These are phyloP conservation scores for Trichopoda pennipes DNA, from an alignment of 2,888 invertebrate genomes.

Conservation along the genomic window DNA sequence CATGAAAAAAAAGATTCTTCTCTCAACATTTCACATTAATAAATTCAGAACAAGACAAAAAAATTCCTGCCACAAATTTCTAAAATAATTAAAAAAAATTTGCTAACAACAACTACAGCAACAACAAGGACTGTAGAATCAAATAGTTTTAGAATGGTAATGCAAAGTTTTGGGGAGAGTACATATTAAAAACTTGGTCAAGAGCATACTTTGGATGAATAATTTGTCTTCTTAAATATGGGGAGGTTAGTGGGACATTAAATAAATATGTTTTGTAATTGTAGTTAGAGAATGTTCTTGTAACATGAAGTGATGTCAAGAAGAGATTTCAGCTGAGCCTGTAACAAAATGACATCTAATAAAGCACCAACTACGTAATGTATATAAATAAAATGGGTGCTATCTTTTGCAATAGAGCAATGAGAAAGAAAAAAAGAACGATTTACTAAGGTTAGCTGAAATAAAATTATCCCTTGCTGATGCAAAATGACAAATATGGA, in stretches of 20 bases:
- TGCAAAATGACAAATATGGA: too few species aligned
- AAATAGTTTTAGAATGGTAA: not conserved
- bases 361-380: slow-evolving; percentile 40
- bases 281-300: not conserved
- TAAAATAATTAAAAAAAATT: slow-evolving; percentile 50
- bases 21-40: not conserved
- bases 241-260: not conserved
- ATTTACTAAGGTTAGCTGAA: not conserved
- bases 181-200: slow-evolving; percentile 40
- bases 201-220: slow-evolving; percentile 50
- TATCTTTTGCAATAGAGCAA: not conserved
- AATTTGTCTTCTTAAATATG: slow-evolving; percentile 22
- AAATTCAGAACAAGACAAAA: slow-evolving; percentile 31
- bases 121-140: not conserved
- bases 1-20: not conserved
- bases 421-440: not conserved
- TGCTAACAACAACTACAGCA: slow-evolving; percentile 2
- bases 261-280: not conserved
- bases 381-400: slow-evolving; percentile 6
- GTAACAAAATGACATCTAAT: slow-evolving; percentile 51
- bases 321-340: slow-evolving; percentile 36
- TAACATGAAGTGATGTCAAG: slow-evolving; percentile 18
- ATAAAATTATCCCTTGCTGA: too few species aligned
- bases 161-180: slow-evolving; percentile 16
- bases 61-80: slow-evolving; percentile 50